Conservation (phyloP, 2,888 invertebrate genomes). For the Nebria brevicollis region DNA sequence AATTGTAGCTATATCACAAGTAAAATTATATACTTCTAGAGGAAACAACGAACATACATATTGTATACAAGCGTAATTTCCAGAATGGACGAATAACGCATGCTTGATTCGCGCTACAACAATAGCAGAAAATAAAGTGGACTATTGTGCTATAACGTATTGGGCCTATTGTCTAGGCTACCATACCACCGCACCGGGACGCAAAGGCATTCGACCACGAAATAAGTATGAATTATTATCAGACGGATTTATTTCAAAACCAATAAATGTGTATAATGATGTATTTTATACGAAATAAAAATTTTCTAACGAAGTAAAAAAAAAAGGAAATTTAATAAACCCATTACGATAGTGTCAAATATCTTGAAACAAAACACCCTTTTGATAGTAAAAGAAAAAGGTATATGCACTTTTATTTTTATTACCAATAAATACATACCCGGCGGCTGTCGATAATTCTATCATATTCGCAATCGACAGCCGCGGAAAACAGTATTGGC, state of each 20-base stretch:
- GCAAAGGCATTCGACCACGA: neutral
- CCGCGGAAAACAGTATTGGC: constrained; percentile 39
- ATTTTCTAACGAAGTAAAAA: too few species aligned
- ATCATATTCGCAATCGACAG: constrained; percentile 48
- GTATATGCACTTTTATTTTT: constrained; percentile 33
- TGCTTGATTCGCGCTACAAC: neutral
- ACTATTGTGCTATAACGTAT: neutral
- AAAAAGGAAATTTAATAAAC: too few species aligned
- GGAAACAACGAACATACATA: neutral
- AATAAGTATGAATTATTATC: too few species aligned
- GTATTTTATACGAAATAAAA: too few species aligned
- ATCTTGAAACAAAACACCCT: too few species aligned
- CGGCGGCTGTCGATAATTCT: constrained; percentile 46
- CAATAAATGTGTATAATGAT: too few species aligned
- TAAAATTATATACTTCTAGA: neutral
- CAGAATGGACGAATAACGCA: neutral
- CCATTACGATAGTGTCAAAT: too few species aligned
- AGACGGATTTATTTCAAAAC: too few species aligned
- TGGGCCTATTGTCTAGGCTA: neutral
- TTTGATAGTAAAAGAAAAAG: too few species aligned
- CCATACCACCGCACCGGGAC: neutral
- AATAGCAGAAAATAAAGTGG: neutral
- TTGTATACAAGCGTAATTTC: neutral
- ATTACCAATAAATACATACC: constrained; percentile 46
- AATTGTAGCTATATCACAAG: neutral